Evolutionary conservation across 30 jellyfish, hydroid and myxozoan species (phyloP).

Genomic region (Hydra vulgaris): DNA sequence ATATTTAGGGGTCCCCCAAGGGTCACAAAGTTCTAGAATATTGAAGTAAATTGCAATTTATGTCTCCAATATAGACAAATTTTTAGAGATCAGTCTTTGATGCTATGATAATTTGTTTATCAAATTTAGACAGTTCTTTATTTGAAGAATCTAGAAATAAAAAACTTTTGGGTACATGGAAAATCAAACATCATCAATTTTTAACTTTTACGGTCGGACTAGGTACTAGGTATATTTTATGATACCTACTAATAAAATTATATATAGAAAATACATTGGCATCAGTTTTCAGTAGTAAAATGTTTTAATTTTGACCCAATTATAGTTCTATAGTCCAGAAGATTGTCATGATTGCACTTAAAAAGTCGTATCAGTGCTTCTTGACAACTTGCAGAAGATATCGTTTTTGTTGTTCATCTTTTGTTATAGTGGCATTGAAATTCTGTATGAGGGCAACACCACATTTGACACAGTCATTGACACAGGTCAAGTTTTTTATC

Average conservation of each 20-base stretch:
- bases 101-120: neutral
- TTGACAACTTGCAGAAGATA: neutral
- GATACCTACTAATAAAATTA: no score
- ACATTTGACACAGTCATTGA: neutral
- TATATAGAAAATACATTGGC: neutral
- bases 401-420: neutral
- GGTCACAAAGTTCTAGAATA: neutral
- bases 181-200: no score
- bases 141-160: no score
- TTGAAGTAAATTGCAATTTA: neutral
- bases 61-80: neutral
- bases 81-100: neutral
- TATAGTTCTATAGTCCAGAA: neutral
- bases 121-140: no score
- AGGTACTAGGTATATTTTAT: no score
- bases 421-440: neutral
- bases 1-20: neutral
- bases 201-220: no score
- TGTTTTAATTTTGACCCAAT: neutral
- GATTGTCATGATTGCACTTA: neutral
- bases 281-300: neutral
- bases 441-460: neutral
- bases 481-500: neutral
- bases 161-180: no score
- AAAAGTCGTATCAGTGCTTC: neutral